Base-by-base conservation (phyloP, 2,797 vertebrate genomes). In the Eulemur coronatus region DNA sequence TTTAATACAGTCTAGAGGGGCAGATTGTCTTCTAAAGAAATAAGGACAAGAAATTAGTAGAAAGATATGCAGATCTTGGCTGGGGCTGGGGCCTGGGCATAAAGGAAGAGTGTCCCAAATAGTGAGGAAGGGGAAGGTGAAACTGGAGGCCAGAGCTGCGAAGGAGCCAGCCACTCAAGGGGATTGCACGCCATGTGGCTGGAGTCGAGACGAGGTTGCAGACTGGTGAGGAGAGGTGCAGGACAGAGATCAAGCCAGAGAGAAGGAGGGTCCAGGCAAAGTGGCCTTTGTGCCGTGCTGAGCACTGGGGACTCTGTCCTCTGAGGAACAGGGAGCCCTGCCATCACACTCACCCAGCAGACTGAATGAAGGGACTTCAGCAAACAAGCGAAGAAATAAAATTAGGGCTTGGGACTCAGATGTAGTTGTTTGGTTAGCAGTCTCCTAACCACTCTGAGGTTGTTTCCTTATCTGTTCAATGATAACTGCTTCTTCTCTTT, bases 1-100 rank as follows among this genome's bases (percentile, higher is more conserved):
- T 89, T 91, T 89, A 43, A 52, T 79, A 38, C 20, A 72, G 61
- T 30, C 26, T 18, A 81, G n/a, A 85, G 67, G 43, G 50, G 30
- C n/a, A 79, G 26, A 89, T 24, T 79, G 50, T 46, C 70, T 87
- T 92, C 70, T 80, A 63, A 67, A 96, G 17, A 89, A 93, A 55
- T 70, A 46, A 87, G 28, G 28, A 18, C 17, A 55, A 61, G 43
- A 65, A 35, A 41, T 69, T 52, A 50, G 24, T 67, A 67, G 78
- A 61, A 89, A 94, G 38, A 15, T n/a, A 50, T 11, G 20, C n/a
- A 61, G 75, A n/a, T 70, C 50, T 73, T 84, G 61, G 55, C 18
- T 28, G 26, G 63, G 20, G 59, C 4, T 33, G 12, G 43, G 35
- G 7, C 24, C 30, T 43, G 26, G n/a, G 9, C 30, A 38, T 4